A percentile compares a stretch with the other conserved stretches of the same genome.
These are phyloP conservation scores for Heteromyza rotundicornis DNA, from an alignment of 2,888 invertebrate species.

Conservation along the genomic window DNA sequence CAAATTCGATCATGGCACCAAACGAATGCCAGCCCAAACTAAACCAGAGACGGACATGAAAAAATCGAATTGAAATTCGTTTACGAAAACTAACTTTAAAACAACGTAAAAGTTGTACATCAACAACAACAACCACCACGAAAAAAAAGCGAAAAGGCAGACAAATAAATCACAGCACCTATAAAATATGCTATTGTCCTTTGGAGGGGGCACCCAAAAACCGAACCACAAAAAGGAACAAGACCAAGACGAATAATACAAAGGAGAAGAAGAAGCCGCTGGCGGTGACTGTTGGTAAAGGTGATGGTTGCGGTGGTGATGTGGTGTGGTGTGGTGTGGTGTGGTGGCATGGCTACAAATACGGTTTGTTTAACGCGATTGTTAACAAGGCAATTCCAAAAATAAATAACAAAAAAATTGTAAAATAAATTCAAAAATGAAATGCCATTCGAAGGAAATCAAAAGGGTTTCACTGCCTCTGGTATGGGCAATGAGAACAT, in stretches of 20 bases:
- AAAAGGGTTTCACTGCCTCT: too few species aligned
- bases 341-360: conserved; percentile 22
- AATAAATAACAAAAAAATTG: conserved; percentile 6
- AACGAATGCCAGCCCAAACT: background rate
- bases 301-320: too few species aligned
- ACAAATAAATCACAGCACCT: conserved; percentile 59
- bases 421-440: background rate
- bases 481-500: too few species aligned
- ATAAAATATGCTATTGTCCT: conserved; percentile 29
- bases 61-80: background rate
- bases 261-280: conserved; percentile 37
- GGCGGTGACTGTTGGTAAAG: too few species aligned
- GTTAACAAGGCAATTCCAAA: conserved; percentile 44
- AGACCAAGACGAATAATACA: background rate
- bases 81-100: background rate
- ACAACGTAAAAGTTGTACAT: background rate
- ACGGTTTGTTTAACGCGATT: conserved; percentile 51
- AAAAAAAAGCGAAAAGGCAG: conserved; percentile 38
- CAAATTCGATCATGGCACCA: background rate
- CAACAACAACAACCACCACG: conserved; percentile 22
- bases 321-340: too few species aligned
- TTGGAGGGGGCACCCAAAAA: background rate
- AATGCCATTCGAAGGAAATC: background rate
- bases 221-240: background rate
- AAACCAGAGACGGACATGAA: background rate